Base-by-base conservation (phyloP, 2,888 invertebrate genomes). In the Cheilosia urbana region DNA sequence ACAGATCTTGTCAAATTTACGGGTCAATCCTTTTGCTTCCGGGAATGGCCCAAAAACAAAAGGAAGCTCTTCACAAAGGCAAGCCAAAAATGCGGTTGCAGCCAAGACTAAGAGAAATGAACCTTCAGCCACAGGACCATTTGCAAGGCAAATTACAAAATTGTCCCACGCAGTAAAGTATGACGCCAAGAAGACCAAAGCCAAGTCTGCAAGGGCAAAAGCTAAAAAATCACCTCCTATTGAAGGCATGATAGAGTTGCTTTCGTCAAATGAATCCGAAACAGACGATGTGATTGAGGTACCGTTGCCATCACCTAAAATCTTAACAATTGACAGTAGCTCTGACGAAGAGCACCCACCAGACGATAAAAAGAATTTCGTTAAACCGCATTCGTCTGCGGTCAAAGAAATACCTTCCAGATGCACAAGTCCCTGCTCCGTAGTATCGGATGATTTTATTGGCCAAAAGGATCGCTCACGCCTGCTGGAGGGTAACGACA, bases 381-480 rank as follows among this genome's bases (percentile, higher is more conserved):
- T 53, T 2, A 87, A 85, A 30, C 87, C 88, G n/a, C 73, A 77
- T 15, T 19, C 49, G 7, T 24, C 72, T 13, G 11, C 7, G 9
- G 9, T 7, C 4, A 75, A 58, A 45, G 63, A 80, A 19, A 53
- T 24, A 17, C 73, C 87, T 15, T 89, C 89, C 7, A 87, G 90
- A 3, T 90, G 90, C 53, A 88, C 88, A 15, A 91, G 91, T 1
- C 92, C 92, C 2, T 89, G 89, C 63, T 92, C 92, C 1, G 90
- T 91, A 9, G 72, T 91, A 47, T 90, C 90, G 9, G 92, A 92
- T 89, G 92, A 92, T 79, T 92, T 92, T 42, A 92, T 92, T 83
- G 91, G 90, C 0, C 91, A 91, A 53, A 89, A 88, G 19, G 92
- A 92, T 77, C 90, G 90, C 2, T 87, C 88, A 27, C 90, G 91